These are phyloP conservation scores for Cryptocephalus primarius DNA, from an alignment of 2,888 invertebrate species.

Conservation along the genomic window DNA sequence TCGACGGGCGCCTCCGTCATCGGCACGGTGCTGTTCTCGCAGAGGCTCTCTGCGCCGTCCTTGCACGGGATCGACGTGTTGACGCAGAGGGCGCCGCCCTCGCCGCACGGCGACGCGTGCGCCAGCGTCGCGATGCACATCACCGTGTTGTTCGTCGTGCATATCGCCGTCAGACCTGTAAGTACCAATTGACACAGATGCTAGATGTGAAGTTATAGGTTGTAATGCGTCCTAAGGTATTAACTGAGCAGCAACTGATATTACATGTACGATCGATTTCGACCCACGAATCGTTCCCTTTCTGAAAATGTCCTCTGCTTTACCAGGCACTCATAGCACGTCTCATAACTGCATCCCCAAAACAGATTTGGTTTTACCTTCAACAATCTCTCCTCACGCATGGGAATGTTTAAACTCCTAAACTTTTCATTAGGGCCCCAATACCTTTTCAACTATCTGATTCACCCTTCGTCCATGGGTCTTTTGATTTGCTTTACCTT, in stretches of 20 bases:
- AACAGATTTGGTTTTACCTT: too few relatives aligned
- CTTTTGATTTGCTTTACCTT: slow-evolving; percentile 12
- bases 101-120: slow-evolving; percentile 23
- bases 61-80: slow-evolving; percentile 24
- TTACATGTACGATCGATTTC: too few relatives aligned
- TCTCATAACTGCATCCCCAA: too few relatives aligned
- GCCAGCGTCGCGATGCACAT: slow-evolving; percentile 27
- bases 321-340: too few relatives aligned
- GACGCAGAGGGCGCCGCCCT: slow-evolving; percentile 22
- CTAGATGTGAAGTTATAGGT: too few relatives aligned
- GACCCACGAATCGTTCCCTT: too few relatives aligned
- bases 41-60: slow-evolving; percentile 21
- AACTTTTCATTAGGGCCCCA: too few relatives aligned
- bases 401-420: too few relatives aligned
- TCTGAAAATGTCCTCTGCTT: too few relatives aligned
- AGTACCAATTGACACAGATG: background rate
- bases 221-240: too few relatives aligned
- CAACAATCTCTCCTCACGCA: too few relatives aligned
- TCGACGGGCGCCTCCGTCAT: slow-evolving; percentile 20
- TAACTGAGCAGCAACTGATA: too few relatives aligned
- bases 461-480: background rate
- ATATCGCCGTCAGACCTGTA: slow-evolving; percentile 24
- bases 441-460: background rate
- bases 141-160: slow-evolving; percentile 28
- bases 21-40: slow-evolving; percentile 19